Conservation (phyloP, 2,888 invertebrate species). For the Mythimna lalbum region DNA sequence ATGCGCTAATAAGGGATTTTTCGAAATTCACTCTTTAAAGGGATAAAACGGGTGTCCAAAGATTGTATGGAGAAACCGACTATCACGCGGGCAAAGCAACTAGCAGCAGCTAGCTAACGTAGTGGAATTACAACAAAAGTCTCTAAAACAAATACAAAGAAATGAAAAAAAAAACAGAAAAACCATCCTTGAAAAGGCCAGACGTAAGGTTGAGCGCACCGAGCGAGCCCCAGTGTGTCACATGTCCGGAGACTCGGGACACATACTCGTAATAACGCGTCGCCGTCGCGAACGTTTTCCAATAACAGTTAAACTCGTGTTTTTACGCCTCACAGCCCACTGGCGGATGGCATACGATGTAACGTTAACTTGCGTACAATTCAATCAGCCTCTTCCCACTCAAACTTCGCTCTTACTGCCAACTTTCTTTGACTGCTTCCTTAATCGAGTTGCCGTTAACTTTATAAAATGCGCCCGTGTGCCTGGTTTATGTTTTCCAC, state of each 20-base stretch:
- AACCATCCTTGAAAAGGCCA: background rate
- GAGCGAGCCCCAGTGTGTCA: conserved; percentile 26
- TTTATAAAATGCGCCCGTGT: conserved; percentile 86
- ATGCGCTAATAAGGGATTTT: too few species aligned
- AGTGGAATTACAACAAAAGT: too few species aligned
- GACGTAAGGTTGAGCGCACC: background rate
- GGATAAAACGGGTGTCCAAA: too few species aligned
- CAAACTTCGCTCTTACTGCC: conserved; percentile 77
- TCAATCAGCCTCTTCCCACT: conserved; percentile 76
- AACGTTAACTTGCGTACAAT: conserved; percentile 74
- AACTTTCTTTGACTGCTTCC: conserved; percentile 83
- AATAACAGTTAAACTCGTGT: conserved; percentile 63
- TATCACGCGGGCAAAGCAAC: too few species aligned
- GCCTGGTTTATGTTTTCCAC: conserved; percentile 85
- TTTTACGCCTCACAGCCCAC: conserved; percentile 53
- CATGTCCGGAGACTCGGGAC: conserved; percentile 29
- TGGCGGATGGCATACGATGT: conserved; percentile 59
- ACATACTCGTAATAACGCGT: conserved; percentile 47
- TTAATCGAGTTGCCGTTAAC: conserved; percentile 86
- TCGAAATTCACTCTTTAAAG: too few species aligned
- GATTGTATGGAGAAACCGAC: too few species aligned
- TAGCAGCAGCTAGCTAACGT: too few species aligned
- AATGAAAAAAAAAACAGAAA: background rate
- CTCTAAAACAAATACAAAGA: too few species aligned
- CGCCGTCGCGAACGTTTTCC: conserved; percentile 56